These are phyloP conservation scores for Drosophila kikkawai DNA, from an alignment of 1,140 invertebrate species.

Conservation along the genomic window DNA sequence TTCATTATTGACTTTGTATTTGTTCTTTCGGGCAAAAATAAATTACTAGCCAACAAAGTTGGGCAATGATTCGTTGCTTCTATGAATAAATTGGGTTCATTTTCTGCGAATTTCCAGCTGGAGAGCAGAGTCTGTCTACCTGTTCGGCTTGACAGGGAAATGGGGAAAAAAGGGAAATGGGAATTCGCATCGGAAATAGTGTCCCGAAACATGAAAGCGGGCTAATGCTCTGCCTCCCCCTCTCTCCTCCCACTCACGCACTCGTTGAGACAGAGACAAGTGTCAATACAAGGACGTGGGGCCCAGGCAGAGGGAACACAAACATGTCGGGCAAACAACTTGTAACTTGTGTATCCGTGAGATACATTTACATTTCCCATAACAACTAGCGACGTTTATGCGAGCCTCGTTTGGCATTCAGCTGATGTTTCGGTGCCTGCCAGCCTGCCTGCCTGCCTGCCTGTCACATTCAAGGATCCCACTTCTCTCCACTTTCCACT, in stretches of 20 bases:
- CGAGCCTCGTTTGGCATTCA: conserved; percentile 56
- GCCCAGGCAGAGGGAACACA: conserved; percentile 13
- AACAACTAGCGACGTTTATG: conserved; percentile 62
- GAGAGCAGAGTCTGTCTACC: conserved; percentile 11
- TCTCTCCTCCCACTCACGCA: conserved; percentile 14
- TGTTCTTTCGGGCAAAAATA: conserved; percentile 8
- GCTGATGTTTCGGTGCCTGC: conserved; percentile 31
- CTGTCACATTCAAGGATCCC: conserved; percentile 19
- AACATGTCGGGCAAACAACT: conserved; percentile 61
- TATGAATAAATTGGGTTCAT: conserved; percentile 52
- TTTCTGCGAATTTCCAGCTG: conserved; percentile 30
- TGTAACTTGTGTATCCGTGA: conserved; percentile 63
- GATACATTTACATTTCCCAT: conserved; percentile 66
- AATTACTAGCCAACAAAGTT: conserved; percentile 37
- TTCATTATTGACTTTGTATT: conserved; percentile 8
- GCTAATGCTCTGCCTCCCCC: conserved; percentile 13
- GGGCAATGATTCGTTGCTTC: conserved; percentile 28
- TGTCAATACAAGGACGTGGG: conserved; percentile 38
- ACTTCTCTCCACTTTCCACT: conserved; percentile 1
- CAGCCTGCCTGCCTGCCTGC: neutral
- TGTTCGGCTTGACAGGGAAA: conserved; percentile 29
- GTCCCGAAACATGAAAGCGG: conserved; percentile 31
- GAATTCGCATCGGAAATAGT: conserved; percentile 45
- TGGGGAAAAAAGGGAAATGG: conserved; percentile 27
- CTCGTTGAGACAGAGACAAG: conserved; percentile 45